A percentile compares a stretch with the other conserved stretches of the same genome.
Evolutionary conservation across 2,797 vertebrate species (phyloP).

Genomic region (Fringilla coelebs): DNA sequence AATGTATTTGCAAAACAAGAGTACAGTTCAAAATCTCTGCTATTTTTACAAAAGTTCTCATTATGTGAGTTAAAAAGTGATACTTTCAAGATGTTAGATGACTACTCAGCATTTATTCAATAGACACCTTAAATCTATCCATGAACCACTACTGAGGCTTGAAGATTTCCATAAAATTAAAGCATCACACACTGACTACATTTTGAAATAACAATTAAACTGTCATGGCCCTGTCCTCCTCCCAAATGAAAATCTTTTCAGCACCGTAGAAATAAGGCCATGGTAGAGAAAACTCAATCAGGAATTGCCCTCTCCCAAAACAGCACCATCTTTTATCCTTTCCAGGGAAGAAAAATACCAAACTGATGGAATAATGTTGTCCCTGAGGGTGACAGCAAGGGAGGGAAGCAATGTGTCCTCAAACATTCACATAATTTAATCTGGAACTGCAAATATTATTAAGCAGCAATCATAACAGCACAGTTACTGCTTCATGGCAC

Average conservation of each 20-base stretch:
- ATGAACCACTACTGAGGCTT: not conserved
- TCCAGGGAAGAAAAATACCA: not conserved
- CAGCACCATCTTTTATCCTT: not conserved
- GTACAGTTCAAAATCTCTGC: not conserved
- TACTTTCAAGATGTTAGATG: not conserved
- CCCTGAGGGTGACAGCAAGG: conserved; percentile 8
- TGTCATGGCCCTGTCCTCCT: accelerated
- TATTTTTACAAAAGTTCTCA: not conserved
- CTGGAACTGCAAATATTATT: conserved; percentile 63
- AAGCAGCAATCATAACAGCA: conserved; percentile 53
- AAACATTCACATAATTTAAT: conserved; percentile 63
- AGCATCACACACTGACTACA: not conserved
- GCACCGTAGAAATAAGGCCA: not conserved
- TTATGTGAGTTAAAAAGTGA: not conserved
- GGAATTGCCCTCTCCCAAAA: not conserved
- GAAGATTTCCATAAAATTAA: not conserved
- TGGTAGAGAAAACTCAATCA: not conserved
- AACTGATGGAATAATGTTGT: conserved; percentile 17
- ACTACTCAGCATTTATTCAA: not conserved
- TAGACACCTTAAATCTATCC: not conserved
- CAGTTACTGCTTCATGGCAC: conserved; percentile 43
- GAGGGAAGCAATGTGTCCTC: conserved; percentile 35
- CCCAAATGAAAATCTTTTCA: not conserved
- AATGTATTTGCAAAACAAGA: not conserved
- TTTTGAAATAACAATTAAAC: not conserved